Evolutionary conservation across 2,797 vertebrate species (phyloP).

Genomic region (Coendou prehensilis): DNA sequence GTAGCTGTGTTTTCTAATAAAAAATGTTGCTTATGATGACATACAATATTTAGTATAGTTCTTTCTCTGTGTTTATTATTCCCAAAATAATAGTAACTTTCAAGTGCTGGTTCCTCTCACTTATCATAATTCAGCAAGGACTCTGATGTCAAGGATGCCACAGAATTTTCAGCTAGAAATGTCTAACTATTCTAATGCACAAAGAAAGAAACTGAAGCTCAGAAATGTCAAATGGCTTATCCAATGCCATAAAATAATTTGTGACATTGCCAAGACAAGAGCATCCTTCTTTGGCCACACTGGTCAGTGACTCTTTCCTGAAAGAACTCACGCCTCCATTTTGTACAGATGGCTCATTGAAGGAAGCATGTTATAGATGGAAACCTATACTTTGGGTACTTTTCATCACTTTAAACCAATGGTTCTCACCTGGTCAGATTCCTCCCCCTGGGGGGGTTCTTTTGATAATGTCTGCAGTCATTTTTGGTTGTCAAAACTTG

Average conservation of each 20-base stretch:
- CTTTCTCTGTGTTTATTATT: constrained; percentile 59
- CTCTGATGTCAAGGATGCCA: background rate
- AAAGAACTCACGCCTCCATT: background rate
- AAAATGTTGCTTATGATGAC: constrained; percentile 43
- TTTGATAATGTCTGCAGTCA: background rate
- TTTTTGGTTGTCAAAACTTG: background rate
- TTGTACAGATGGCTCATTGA: background rate
- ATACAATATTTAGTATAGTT: background rate
- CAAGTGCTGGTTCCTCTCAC: background rate
- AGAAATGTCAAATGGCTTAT: background rate
- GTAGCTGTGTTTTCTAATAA: constrained; percentile 68
- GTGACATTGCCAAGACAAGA: background rate
- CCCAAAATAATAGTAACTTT: constrained; percentile 44
- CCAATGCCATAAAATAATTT: background rate
- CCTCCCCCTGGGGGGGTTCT: background rate
- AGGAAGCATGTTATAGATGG: background rate
- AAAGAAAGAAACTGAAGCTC: background rate
- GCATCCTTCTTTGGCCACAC: background rate
- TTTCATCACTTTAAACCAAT: background rate
- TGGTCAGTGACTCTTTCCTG: background rate
- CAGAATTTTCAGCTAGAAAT: background rate
- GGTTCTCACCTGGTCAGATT: background rate
- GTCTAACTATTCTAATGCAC: background rate
- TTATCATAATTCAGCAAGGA: background rate
- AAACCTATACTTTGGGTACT: background rate